These are phyloP conservation scores for Ictalurus punctatus DNA, from an alignment of 2,113 vertebrate genomes.

Conservation along the genomic window DNA sequence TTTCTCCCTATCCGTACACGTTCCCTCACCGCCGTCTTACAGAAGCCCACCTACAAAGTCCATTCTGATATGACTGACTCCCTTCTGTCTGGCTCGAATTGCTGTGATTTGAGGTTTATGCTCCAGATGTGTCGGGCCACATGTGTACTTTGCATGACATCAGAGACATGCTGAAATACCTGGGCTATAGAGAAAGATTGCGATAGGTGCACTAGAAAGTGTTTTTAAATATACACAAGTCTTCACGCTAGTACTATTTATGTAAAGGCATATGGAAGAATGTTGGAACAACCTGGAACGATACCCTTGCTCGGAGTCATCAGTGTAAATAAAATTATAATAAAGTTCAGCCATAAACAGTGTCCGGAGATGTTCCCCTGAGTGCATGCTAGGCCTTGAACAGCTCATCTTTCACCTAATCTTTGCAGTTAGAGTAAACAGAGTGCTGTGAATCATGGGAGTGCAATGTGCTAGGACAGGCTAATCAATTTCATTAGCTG, in stretches of 20 bases:
- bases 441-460: slow-evolving; percentile 73
- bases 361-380: slow-evolving; percentile 48
- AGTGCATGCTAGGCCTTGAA: slow-evolving; percentile 43
- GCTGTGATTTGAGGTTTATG: slow-evolving; percentile 27
- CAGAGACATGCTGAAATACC: neutral
- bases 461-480: slow-evolving; percentile 68
- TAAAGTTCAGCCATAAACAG: slow-evolving; percentile 68
- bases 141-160: neutral
- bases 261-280: neutral
- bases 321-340: slow-evolving; percentile 23
- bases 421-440: slow-evolving; percentile 67
- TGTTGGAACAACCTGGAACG: neutral
- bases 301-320: neutral
- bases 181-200: neutral
- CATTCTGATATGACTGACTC: slow-evolving; percentile 23
- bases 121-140: neutral
- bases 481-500: slow-evolving; percentile 94
- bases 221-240: neutral
- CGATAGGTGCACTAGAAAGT: neutral
- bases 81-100: slow-evolving; percentile 34
- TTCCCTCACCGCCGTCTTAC: slow-evolving; percentile 10
- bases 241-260: neutral
- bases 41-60: slow-evolving; percentile 39
- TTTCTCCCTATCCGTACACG: neutral
- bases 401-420: slow-evolving; percentile 59